These are phyloP conservation scores for Acanthopagrus latus DNA, from an alignment of 2,797 vertebrate genomes.

Conservation along the genomic window DNA sequence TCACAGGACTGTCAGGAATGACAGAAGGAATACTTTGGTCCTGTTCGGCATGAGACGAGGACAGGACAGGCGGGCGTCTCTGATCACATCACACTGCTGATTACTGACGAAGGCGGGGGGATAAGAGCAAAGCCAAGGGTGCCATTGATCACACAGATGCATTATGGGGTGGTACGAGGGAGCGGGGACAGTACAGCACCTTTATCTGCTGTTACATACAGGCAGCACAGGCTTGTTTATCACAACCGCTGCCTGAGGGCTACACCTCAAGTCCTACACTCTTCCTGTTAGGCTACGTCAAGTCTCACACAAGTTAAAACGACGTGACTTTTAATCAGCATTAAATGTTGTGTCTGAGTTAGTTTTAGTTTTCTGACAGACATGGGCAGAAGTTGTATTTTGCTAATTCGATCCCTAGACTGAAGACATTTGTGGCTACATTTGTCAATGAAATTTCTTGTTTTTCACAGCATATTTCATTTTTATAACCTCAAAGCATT, in stretches of 20 bases:
- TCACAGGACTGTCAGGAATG: constrained; percentile 70
- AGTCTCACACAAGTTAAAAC: not conserved
- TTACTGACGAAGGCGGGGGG: constrained; percentile 61
- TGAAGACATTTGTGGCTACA: not conserved
- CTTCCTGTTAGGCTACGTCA: not conserved
- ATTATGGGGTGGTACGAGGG: constrained; percentile 55
- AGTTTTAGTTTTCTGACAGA: not conserved
- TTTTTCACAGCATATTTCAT: not conserved
- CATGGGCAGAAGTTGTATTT: not conserved
- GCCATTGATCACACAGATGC: constrained; percentile 69
- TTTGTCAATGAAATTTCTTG: not conserved
- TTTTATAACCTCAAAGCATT: not conserved
- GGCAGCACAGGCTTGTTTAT: constrained; percentile 35
- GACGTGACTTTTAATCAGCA: not conserved
- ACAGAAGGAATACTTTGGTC: constrained; percentile 71
- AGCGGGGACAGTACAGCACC: constrained; percentile 25
- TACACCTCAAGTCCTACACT: constrained; percentile 6
- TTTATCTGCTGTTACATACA: constrained; percentile 51
- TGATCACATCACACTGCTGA: constrained; percentile 74
- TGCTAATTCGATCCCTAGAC: not conserved
- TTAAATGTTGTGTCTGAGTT: not conserved
- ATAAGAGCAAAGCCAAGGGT: constrained; percentile 57
- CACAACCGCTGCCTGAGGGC: constrained; percentile 15
- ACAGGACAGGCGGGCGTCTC: constrained; percentile 57
- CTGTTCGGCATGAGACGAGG: constrained; percentile 59